Evolutionary conservation across 2,113 vertebrate species (phyloP).

Genomic region (Choloepus hoffmanni): DNA sequence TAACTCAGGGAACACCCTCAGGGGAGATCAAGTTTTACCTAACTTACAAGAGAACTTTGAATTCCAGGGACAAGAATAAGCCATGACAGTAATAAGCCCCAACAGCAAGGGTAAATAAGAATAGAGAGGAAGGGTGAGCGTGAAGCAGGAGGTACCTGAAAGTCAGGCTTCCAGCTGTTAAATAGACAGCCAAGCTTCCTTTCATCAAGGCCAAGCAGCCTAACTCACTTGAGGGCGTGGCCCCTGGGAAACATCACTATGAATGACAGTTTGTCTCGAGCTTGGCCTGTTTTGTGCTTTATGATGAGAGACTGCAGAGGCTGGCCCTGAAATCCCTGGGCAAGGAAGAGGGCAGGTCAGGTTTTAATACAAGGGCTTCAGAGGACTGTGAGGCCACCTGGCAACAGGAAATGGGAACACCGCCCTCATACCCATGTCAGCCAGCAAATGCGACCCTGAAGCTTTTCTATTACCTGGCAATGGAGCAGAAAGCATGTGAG

Average conservation of each 20-base stretch:
- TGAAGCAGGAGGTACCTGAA: background rate
- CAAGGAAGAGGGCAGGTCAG: background rate
- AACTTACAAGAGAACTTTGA: background rate
- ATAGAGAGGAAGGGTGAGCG: background rate
- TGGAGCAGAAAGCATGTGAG: background rate
- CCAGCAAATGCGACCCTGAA: background rate
- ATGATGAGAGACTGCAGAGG: rapidly evolving
- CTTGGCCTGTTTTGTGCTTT: background rate
- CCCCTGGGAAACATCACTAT: background rate
- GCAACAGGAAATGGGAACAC: background rate
- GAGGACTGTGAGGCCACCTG: background rate
- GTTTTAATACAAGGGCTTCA: background rate
- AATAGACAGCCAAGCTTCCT: background rate
- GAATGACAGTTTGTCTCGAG: background rate
- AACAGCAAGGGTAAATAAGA: background rate
- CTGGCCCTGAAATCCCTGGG: background rate
- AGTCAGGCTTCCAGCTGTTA: background rate
- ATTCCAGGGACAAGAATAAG: background rate
- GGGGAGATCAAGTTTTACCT: background rate
- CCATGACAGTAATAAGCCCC: background rate
- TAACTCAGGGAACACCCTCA: background rate
- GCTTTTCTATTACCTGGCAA: background rate
- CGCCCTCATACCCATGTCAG: background rate
- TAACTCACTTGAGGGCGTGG: no score
- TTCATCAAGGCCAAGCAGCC: background rate